phyloP scores from a whole-genome alignment of 2,113 vertebrate genomes.

The Hippolais icterina region DNA sequence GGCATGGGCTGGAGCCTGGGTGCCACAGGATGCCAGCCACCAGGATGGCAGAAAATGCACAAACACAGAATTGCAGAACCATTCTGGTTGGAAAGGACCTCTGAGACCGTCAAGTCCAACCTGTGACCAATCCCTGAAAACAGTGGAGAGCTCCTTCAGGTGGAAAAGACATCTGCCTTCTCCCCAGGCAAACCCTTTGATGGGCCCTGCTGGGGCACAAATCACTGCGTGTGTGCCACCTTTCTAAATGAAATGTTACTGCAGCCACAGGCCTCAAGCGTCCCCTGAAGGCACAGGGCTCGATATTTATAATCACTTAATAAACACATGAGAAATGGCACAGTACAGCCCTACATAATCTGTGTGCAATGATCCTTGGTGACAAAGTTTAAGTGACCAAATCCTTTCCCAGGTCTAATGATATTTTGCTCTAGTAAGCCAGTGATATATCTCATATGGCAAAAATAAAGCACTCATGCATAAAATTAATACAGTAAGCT shows the following conservation, averaged over 20 bases:
- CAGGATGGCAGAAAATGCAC: background rate
- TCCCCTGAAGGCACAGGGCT: background rate
- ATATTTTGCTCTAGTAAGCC: slow-evolving; percentile 53
- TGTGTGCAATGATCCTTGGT: slow-evolving; percentile 63
- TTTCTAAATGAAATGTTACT: slow-evolving; percentile 23
- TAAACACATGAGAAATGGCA: slow-evolving; percentile 64
- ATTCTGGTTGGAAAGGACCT: background rate
- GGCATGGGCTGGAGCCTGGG: background rate
- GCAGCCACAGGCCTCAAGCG: slow-evolving; percentile 21
- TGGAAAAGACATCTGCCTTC: background rate
- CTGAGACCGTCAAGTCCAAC: background rate
- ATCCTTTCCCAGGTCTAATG: slow-evolving; percentile 59
- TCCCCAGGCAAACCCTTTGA: background rate
- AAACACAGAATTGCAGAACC: background rate
- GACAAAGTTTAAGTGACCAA: slow-evolving; percentile 69
- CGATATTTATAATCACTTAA: slow-evolving; percentile 65
- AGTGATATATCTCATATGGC: slow-evolving; percentile 51
- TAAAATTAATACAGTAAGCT: slow-evolving; percentile 74
- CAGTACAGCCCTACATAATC: slow-evolving; percentile 55
- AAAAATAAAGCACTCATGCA: slow-evolving; percentile 73
- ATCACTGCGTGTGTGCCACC: background rate
- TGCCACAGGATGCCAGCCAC: background rate
- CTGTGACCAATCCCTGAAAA: fast-evolving
- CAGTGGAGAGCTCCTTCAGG: background rate
- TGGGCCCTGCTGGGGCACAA: background rate